Evolutionary conservation across 2,113 vertebrate genomes (phyloP).

Genomic region (Pterocles gutturalis): DNA sequence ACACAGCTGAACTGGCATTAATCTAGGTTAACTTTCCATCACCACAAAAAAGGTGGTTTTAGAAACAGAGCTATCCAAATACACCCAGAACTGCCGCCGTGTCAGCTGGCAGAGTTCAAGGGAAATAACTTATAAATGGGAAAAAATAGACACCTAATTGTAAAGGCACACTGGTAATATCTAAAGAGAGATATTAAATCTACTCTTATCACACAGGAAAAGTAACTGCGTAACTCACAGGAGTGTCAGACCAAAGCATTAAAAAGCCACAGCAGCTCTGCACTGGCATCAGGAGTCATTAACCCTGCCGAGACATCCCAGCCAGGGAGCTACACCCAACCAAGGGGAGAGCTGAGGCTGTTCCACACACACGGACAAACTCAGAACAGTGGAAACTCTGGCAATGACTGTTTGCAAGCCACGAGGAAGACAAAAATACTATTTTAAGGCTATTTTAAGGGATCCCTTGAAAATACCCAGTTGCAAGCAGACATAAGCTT

Average conservation of each 20-base stretch:
- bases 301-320: fast-evolving
- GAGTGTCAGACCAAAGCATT: neutral
- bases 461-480: neutral
- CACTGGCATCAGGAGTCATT: neutral
- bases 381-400: neutral
- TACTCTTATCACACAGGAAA: neutral
- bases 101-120: neutral
- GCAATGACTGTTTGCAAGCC: neutral
- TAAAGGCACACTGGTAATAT: conserved; percentile 18
- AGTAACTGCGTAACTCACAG: neutral
- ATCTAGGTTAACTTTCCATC: neutral
- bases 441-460: neutral
- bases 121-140: neutral
- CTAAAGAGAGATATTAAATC: conserved; percentile 10
- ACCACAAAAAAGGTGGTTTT: neutral
- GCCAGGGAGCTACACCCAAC: fast-evolving
- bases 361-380: fast-evolving
- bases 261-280: neutral
- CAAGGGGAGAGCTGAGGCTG: neutral
- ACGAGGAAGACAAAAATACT: fast-evolving
- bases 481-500: neutral
- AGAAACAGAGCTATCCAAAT: neutral
- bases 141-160: neutral
- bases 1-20: neutral
- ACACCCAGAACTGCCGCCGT: neutral